These are phyloP conservation scores for Edolisoma coerulescens DNA, from an alignment of 2,113 vertebrate genomes.

Conservation along the genomic window DNA sequence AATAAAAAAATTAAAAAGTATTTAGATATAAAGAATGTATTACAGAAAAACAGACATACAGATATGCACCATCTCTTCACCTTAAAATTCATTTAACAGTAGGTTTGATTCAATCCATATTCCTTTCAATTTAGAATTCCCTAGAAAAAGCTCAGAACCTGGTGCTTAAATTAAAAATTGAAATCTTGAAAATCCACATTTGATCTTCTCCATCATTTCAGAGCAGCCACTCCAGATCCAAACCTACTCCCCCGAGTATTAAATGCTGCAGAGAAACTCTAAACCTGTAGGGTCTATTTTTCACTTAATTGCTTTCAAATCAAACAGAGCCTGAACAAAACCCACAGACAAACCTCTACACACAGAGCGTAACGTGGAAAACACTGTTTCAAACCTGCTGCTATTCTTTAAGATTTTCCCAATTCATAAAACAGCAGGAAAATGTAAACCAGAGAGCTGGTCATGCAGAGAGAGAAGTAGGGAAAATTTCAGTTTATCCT, in stretches of 20 bases:
- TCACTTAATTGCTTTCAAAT: neutral
- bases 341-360: neutral
- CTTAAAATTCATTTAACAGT: neutral
- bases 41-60: neutral
- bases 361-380: neutral
- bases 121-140: neutral
- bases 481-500: neutral
- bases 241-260: neutral
- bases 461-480: neutral
- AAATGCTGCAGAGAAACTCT: neutral
- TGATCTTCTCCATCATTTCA: neutral
- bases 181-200: neutral
- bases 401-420: neutral
- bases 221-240: neutral
- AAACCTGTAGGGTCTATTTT: neutral
- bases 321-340: neutral
- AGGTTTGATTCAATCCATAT: neutral
- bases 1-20: neutral
- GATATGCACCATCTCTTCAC: neutral
- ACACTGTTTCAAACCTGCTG: neutral
- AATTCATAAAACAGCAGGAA: neutral
- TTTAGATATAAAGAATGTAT: neutral
- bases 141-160: neutral
- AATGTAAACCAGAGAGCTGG: neutral
- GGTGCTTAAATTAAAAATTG: neutral